Conservation (phyloP, 2,888 invertebrate genomes). For the Chrysolina haemoptera region DNA sequence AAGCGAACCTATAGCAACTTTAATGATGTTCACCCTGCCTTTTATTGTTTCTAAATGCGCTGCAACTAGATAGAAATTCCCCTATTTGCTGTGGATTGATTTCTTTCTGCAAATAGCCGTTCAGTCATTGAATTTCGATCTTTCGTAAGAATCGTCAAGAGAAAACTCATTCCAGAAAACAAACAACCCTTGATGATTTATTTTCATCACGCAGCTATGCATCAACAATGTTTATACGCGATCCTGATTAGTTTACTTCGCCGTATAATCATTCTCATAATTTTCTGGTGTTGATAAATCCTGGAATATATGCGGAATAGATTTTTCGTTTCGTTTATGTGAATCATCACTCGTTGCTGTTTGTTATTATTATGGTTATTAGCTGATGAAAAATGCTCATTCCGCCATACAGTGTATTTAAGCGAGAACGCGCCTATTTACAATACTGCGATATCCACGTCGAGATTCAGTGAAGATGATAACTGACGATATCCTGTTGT, state of each 20-base stretch:
- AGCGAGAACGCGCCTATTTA: conserved; percentile 31
- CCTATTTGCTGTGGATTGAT: too few relatives aligned
- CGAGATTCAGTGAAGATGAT: conserved; percentile 47
- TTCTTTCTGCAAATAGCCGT: too few relatives aligned
- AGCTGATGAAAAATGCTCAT: conserved; percentile 43
- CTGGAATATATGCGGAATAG: conserved; percentile 24
- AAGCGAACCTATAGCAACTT: too few relatives aligned
- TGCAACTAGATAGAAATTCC: too few relatives aligned
- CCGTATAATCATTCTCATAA: conserved; percentile 31
- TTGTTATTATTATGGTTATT: conserved; percentile 45
- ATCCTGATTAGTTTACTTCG: conserved; percentile 29
- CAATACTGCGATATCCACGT: conserved; percentile 29
- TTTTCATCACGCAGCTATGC: conserved; percentile 37
- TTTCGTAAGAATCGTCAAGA: too few relatives aligned
- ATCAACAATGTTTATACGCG: conserved; percentile 34
- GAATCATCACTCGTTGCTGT: conserved; percentile 41
- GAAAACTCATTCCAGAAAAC: conserved; percentile 11
- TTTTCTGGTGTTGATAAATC: conserved; percentile 38
- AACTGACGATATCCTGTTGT: conserved; percentile 49
- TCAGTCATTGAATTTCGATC: too few relatives aligned
- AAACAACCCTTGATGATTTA: conserved; percentile 42
- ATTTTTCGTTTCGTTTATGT: conserved; percentile 38
- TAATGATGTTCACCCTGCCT: too few relatives aligned
- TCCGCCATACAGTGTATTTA: conserved; percentile 29
- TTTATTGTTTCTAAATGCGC: too few relatives aligned